Percentiles rank a stretch among this genome's conserved stretches.
Conservation (phyloP, 2,888 invertebrate genomes). For the Lithosia quadra region DNA sequence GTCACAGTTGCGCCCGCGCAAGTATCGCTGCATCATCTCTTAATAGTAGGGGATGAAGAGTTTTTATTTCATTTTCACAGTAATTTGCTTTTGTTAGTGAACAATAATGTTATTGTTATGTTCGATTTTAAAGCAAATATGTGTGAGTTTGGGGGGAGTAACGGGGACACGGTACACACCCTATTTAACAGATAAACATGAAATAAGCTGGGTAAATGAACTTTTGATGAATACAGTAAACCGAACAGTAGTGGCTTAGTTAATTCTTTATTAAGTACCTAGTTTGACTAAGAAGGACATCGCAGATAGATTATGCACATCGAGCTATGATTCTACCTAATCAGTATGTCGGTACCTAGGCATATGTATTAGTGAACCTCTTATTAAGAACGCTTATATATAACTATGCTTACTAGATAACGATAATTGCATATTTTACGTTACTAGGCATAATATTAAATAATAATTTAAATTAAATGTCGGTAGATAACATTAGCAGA, state of each 20-base stretch:
- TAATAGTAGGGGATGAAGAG: conserved; percentile 85
- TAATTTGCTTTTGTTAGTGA: conserved; percentile 81
- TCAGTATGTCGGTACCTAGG: not conserved
- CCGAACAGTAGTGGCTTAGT: not conserved
- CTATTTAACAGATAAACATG: conserved; percentile 60
- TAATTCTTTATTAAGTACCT: not conserved
- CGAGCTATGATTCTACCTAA: not conserved
- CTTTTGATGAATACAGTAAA: conserved; percentile 37
- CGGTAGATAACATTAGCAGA: not conserved
- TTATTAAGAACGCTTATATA: not conserved
- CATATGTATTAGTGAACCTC: not conserved
- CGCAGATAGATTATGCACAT: not conserved
- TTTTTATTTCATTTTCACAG: conserved; percentile 86
- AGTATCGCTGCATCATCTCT: conserved; percentile 85
- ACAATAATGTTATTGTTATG: conserved; percentile 80
- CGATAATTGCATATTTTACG: not conserved
- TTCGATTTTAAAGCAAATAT: conserved; percentile 84
- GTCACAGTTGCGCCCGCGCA: conserved; percentile 78
- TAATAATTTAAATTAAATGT: not conserved
- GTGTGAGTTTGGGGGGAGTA: conserved; percentile 71
- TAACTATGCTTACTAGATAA: not conserved
- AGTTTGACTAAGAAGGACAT: not conserved
- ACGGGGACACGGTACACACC: conserved; percentile 77
- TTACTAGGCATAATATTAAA: not conserved
- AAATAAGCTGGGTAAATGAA: conserved; percentile 47